Conservation (phyloP, 2,113 vertebrate species). For the Centropus bengalensis region DNA sequence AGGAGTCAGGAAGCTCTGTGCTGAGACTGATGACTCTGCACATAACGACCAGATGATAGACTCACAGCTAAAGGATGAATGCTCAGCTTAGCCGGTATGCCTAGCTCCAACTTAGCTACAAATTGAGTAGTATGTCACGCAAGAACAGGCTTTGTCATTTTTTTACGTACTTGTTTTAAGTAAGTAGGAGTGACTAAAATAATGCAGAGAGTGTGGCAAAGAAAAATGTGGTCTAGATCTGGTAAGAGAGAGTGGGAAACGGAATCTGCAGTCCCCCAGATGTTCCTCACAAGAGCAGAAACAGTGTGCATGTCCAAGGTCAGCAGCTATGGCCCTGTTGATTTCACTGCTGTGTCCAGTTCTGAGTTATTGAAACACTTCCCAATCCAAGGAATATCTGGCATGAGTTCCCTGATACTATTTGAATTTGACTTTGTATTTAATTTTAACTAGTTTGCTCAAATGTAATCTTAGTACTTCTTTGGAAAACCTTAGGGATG, state of each 20-base stretch:
- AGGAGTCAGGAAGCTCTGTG: background rate
- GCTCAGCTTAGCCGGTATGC: background rate
- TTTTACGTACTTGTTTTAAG: background rate
- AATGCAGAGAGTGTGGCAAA: background rate
- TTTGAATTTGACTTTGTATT: background rate
- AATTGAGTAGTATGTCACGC: background rate
- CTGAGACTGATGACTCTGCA: background rate
- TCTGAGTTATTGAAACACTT: background rate
- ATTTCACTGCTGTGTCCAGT: background rate
- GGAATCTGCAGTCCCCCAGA: background rate
- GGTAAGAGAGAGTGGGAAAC: background rate
- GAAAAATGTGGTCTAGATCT: background rate
- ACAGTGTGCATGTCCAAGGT: background rate
- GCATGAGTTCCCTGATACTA: background rate
- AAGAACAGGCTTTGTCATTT: background rate
- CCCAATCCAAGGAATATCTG: background rate
- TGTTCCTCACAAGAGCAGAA: background rate
- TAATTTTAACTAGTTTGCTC: background rate
- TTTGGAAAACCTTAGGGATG: background rate
- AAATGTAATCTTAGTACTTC: background rate
- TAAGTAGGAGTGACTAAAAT: background rate
- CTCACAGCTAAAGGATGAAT: background rate
- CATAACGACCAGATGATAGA: background rate
- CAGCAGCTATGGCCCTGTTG: background rate
- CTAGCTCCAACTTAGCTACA: background rate